Evolutionary conservation across 2,888 invertebrate genomes (phyloP).

Genomic region (Aleiodes alternator): DNA sequence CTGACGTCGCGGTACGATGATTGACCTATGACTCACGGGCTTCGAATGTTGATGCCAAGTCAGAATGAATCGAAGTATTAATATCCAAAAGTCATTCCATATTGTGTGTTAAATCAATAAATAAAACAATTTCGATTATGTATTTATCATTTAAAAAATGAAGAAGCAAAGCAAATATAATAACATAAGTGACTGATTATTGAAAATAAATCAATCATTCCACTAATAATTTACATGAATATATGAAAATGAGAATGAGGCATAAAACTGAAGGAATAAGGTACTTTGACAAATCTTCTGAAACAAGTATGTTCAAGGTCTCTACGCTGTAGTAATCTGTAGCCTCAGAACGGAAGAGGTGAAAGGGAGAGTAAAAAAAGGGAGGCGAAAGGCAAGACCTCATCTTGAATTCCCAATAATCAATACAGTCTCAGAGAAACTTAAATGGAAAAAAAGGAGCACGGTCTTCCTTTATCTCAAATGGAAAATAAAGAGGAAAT

Average conservation of each 20-base stretch:
- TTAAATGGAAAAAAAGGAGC: not conserved
- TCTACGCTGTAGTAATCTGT: conserved; percentile 11
- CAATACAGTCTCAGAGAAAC: conserved; percentile 11
- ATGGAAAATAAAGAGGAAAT: conserved; percentile 5
- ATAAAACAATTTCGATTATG: not conserved
- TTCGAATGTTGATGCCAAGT: conserved; percentile 39
- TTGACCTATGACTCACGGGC: conserved; percentile 58
- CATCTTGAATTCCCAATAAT: conserved; percentile 24
- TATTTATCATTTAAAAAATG: not conserved
- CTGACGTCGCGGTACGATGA: conserved; percentile 54
- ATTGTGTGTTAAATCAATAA: conserved; percentile 27
- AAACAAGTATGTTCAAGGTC: conserved; percentile 13
- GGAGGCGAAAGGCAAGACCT: conserved; percentile 18
- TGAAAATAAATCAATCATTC: not conserved
- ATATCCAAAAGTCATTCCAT: conserved; percentile 32
- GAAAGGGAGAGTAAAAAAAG: conserved; percentile 26
- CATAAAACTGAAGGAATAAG: not conserved
- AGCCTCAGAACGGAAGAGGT: conserved; percentile 25
- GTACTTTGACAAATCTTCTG: not conserved
- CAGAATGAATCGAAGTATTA: conserved; percentile 48
- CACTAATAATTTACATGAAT: not conserved
- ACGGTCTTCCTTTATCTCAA: not conserved
- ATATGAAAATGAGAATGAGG: conserved; percentile 9
- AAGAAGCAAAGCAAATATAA: not conserved
- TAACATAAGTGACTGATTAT: not conserved